phyloP scores from a whole-genome alignment of 2,113 vertebrate species.

The Copsychus sechellarum region DNA sequence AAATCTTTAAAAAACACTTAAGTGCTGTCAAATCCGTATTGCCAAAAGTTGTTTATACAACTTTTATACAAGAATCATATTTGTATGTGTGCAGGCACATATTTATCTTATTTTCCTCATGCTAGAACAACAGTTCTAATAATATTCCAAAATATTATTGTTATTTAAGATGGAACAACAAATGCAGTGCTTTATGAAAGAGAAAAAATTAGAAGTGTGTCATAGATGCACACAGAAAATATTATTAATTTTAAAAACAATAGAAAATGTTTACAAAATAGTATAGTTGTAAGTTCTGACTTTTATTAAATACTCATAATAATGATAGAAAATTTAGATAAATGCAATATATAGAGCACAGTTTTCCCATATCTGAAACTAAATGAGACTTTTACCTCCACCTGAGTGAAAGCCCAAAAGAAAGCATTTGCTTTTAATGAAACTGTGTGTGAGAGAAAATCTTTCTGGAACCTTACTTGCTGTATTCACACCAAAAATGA shows the following conservation, averaged over 20 bases:
- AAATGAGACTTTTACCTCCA: neutral
- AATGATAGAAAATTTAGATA: neutral
- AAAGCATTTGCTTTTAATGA: neutral
- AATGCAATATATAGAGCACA: neutral
- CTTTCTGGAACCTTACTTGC: neutral
- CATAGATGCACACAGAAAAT: neutral
- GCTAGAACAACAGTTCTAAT: neutral
- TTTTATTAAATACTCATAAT: neutral
- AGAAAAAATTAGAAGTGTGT: neutral
- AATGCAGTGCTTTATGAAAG: neutral
- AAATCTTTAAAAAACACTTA: neutral
- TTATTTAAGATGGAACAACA: neutral
- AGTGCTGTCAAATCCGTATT: neutral
- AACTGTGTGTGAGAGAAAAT: neutral
- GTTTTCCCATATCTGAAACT: neutral
- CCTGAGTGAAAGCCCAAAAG: neutral
- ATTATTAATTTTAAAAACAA: neutral
- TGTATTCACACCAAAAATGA: neutral
- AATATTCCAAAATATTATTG: neutral
- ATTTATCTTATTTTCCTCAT: neutral
- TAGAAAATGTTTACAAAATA: neutral
- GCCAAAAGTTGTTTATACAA: neutral
- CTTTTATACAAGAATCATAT: neutral
- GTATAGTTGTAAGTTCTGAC: neutral
- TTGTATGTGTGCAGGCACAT: neutral